phyloP scores from a whole-genome alignment of 1,140 invertebrate species.

The Brachionus rubens region DNA sequence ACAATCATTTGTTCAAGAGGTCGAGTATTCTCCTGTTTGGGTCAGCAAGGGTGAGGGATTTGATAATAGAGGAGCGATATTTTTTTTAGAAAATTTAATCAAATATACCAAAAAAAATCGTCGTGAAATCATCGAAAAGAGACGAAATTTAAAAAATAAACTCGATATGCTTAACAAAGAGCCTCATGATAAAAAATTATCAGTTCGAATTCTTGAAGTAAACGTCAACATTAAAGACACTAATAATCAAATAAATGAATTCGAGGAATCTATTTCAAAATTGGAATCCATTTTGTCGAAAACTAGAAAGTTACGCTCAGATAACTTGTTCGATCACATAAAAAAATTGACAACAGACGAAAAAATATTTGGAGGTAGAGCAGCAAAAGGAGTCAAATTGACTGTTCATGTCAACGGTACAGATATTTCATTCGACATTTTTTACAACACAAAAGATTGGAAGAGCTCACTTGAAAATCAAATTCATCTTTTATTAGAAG shows the following conservation, averaged over 20 bases:
- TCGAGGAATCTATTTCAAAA: background rate
- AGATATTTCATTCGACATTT: slow-evolving; percentile 7
- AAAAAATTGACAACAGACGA: background rate
- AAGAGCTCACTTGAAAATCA: background rate
- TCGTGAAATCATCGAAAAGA: slow-evolving; percentile 50
- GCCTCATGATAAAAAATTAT: background rate
- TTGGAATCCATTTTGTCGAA: slow-evolving; percentile 15
- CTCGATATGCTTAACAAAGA: background rate
- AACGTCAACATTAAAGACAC: slow-evolving; percentile 12
- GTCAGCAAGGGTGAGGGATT: slow-evolving; percentile 58
- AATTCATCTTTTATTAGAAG: slow-evolving; percentile 22
- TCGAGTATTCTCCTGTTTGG: slow-evolving; percentile 58
- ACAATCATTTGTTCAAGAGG: slow-evolving; percentile 51
- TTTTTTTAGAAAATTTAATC: slow-evolving; percentile 53
- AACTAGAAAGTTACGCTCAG: background rate
- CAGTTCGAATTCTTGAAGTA: background rate
- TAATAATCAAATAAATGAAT: slow-evolving; percentile 2
- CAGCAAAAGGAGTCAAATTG: slow-evolving; percentile 9
- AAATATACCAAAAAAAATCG: slow-evolving; percentile 52
- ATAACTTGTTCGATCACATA: background rate
- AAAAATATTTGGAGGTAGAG: slow-evolving; percentile 25
- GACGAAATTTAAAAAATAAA: background rate
- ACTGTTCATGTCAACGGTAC: background rate
- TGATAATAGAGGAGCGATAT: slow-evolving; percentile 53
- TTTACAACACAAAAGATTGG: slow-evolving; percentile 46